Conservation (phyloP, 2,888 invertebrate genomes). For the Corbicula japonica region DNA sequence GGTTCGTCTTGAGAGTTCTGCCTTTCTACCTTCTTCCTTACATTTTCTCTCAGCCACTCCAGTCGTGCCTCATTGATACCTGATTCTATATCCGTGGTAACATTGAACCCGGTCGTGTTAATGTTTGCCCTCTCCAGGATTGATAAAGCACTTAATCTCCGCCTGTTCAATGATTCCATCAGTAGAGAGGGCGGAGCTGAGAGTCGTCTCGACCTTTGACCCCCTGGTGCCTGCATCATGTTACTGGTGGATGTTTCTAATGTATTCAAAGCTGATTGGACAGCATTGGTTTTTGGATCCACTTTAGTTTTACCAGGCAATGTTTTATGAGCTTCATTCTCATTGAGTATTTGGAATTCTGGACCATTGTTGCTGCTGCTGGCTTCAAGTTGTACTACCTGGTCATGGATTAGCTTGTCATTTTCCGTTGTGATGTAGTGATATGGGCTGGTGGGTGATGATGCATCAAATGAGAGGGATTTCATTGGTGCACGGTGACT, state of each 20-base stretch:
- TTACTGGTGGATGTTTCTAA: constrained; percentile 15
- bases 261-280: constrained; percentile 37
- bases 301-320: not conserved
- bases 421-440: constrained; percentile 34
- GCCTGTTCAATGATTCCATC: constrained; percentile 43
- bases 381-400: constrained; percentile 1
- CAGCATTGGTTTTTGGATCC: not conserved
- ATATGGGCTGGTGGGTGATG: constrained; percentile 19
- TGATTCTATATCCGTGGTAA: constrained; percentile 54
- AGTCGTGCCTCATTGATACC: constrained; percentile 58
- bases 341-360: constrained; percentile 37
- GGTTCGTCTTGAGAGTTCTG: constrained; percentile 10
- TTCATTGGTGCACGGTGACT: constrained; percentile 38
- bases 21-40: constrained; percentile 34
- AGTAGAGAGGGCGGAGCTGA: constrained; percentile 59
- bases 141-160: constrained; percentile 60
- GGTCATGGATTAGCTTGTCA: constrained; percentile 13
- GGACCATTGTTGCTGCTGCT: constrained; percentile 8
- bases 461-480: constrained; percentile 61
- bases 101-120: constrained; percentile 45
- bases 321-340: not conserved
- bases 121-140: constrained; percentile 63
- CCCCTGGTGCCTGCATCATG: not conserved
- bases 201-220: constrained; percentile 37
- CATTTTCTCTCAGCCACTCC: constrained; percentile 61